phyloP scores from a whole-genome alignment of 2,113 vertebrate genomes.

The Typhlomys cinereus region DNA sequence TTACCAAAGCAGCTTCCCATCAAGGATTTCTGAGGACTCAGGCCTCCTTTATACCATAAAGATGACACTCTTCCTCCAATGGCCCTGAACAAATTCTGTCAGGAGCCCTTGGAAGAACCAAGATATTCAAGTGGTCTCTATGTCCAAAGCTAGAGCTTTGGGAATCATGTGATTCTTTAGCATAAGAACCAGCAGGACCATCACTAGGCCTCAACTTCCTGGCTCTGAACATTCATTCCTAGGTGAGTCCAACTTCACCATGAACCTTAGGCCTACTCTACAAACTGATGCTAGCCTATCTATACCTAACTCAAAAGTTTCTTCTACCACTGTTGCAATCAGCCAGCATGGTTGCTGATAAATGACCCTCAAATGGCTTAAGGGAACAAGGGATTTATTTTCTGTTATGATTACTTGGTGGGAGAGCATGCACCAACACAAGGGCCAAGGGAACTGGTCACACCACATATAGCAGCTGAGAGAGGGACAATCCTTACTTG shows the following conservation, averaged over 20 bases:
- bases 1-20: constrained; percentile 42
- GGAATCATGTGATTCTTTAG: not conserved
- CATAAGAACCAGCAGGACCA: not conserved
- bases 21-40: not conserved
- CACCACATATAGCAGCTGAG: too few species aligned
- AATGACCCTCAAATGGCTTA: too few species aligned
- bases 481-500: too few species aligned
- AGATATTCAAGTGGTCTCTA: not conserved
- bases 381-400: too few species aligned
- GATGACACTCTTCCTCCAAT: constrained; percentile 16
- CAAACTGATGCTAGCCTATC: not conserved
- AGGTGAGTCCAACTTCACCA: not conserved
- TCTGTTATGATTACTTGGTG: too few species aligned
- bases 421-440: too few species aligned
- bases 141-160: not conserved
- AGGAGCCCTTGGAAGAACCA: not conserved
- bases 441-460: too few species aligned
- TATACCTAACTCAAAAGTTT: not conserved
- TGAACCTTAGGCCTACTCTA: not conserved
- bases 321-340: not conserved
- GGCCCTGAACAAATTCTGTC: not conserved
- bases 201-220: not conserved
- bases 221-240: not conserved
- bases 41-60: not conserved
- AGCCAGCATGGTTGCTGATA: too few species aligned